Conservation (phyloP, 2,888 invertebrate species). For the Mylabris sibirica region DNA sequence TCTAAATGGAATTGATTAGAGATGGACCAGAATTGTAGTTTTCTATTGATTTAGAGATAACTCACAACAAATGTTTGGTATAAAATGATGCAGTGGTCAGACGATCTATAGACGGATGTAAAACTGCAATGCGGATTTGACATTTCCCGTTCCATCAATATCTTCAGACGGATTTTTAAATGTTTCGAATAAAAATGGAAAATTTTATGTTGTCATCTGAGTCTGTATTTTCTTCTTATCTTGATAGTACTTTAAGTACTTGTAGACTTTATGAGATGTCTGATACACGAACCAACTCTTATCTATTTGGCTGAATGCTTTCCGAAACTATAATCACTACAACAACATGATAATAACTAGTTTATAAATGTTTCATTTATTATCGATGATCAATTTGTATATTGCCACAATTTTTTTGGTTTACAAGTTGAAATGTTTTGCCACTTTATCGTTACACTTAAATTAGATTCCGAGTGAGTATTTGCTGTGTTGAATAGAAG, state of each 20-base stretch:
- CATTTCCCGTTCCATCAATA: not conserved
- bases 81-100: not conserved
- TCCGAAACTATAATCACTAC: not conserved
- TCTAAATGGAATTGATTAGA: conserved; percentile 1
- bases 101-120: not conserved
- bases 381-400: not conserved
- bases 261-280: not conserved
- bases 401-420: not conserved
- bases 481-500: conserved; percentile 16
- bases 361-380: not conserved
- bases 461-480: conserved; percentile 18
- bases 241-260: not conserved
- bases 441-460: no score
- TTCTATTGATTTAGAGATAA: conserved; percentile 4
- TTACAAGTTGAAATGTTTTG: not conserved
- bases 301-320: conserved; percentile 9
- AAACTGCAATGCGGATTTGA: not conserved
- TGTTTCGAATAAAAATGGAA: not conserved
- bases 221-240: not conserved
- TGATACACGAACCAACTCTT: not conserved
- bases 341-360: not conserved
- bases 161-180: not conserved
- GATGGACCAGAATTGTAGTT: not conserved
- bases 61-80: not conserved
- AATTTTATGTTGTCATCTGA: not conserved